Conservation (phyloP, 2,797 vertebrate species). For the Eidolon dupreanum region DNA sequence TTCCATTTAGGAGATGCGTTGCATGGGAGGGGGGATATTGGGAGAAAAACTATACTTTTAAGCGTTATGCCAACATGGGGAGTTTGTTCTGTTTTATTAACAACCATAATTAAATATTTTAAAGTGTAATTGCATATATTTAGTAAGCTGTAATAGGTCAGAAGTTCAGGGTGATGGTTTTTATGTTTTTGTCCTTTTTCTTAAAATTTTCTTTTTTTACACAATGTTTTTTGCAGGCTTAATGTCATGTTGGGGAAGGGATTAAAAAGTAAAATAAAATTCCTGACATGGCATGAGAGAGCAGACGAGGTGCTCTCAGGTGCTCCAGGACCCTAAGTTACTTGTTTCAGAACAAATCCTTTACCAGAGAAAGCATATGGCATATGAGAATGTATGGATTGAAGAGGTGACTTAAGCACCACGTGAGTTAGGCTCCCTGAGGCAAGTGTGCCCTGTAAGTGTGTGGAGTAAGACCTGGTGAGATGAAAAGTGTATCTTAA, state of each 20-base stretch:
- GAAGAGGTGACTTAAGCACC: neutral
- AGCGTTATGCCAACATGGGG: slow-evolving; percentile 35
- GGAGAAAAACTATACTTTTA: slow-evolving; percentile 38
- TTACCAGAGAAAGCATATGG: neutral
- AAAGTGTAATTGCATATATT: slow-evolving; percentile 41
- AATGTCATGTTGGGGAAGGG: neutral
- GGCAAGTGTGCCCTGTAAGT: neutral
- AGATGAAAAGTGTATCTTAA: neutral
- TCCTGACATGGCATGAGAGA: neutral
- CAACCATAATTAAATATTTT: slow-evolving; percentile 58
- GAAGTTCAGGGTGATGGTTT: slow-evolving; percentile 62
- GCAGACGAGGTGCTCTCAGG: slow-evolving; percentile 11
- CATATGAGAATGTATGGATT: neutral
- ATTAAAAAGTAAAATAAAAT: neutral
- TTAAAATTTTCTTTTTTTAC: neutral
- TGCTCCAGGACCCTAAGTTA: slow-evolving; percentile 6
- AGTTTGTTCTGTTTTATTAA: slow-evolving; percentile 68
- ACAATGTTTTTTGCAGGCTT: slow-evolving; percentile 61
- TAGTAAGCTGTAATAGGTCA: slow-evolving; percentile 48
- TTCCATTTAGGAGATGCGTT: slow-evolving; percentile 70
- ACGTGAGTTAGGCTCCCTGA: neutral
- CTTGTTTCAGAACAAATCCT: slow-evolving; percentile 33
- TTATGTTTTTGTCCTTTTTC: neutral
- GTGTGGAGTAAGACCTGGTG: neutral
- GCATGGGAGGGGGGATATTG: neutral